Evolutionary conservation across 2,888 invertebrate genomes (phyloP).

Genomic region (Dolomedes plantarius): DNA sequence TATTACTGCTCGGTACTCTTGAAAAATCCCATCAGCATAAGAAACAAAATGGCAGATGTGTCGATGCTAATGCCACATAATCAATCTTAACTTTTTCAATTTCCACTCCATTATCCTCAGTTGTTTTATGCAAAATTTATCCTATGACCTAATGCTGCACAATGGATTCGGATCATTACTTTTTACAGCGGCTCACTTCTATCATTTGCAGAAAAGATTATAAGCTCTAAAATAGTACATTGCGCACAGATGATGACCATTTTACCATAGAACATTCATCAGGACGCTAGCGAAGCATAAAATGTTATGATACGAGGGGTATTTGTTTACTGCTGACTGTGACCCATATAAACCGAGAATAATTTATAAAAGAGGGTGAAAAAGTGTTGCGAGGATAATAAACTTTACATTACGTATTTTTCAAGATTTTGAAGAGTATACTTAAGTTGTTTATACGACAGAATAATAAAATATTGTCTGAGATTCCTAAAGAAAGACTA

Average conservation of each 20-base stretch:
- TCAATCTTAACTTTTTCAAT: neutral
- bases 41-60: neutral
- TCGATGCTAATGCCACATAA: neutral
- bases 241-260: neutral
- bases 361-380: neutral
- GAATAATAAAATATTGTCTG: too few relatives aligned
- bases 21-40: too few relatives aligned
- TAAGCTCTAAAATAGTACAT: neutral
- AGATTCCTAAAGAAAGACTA: too few relatives aligned
- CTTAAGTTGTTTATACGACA: too few relatives aligned
- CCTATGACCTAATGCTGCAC: neutral
- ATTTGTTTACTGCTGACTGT: neutral
- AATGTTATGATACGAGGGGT: neutral
- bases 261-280: neutral
- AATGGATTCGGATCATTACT: neutral
- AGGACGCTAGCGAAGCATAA: neutral
- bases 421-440: too few relatives aligned
- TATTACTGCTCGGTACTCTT: too few relatives aligned
- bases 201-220: conserved; percentile 11
- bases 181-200: neutral
- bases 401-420: too few relatives aligned
- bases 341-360: neutral
- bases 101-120: neutral
- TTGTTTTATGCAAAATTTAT: conserved; percentile 6
- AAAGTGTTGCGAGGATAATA: too few relatives aligned